Conservation (phyloP, 2,113 vertebrate species). For the Kobus ellipsiprymnus region DNA sequence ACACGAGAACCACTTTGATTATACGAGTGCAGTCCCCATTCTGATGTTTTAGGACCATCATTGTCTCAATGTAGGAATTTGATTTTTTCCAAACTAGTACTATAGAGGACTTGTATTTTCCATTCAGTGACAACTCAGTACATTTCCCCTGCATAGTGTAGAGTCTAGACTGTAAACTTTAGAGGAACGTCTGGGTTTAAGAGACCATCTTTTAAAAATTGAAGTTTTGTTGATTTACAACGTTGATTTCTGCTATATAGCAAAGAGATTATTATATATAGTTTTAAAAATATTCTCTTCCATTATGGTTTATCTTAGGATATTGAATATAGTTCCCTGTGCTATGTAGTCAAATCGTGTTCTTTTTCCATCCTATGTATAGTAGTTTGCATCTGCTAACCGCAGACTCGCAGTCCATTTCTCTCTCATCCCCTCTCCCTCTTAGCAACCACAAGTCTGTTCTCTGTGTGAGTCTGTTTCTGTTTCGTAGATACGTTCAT, state of each 20-base stretch:
- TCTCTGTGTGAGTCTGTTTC: neutral
- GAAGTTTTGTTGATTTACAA: neutral
- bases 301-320: neutral
- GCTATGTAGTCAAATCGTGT: neutral
- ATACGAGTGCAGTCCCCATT: neutral
- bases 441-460: neutral
- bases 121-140: neutral
- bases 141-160: neutral
- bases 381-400: neutral
- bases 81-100: neutral
- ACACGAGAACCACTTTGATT: neutral
- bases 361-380: neutral
- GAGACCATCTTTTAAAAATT: neutral
- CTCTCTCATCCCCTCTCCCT: neutral
- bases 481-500: neutral
- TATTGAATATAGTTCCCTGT: neutral
- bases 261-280: neutral
- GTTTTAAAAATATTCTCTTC: neutral
- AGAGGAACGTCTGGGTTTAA: neutral
- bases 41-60: neutral
- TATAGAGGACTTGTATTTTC: neutral
- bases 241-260: neutral
- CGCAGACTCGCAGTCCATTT: neutral
- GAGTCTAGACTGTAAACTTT: neutral
- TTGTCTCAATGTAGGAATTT: neutral